Conservation (phyloP, 2,113 vertebrate species). For the human (Homo sapiens) region GRCh38 chr16:87675501-87676000, state of each 20-base stretch:
- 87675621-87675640: not conserved
- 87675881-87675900: not conserved
- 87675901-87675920: not conserved
- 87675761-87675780: not conserved
- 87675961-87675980: not conserved
- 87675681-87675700: not conserved
- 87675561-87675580: not conserved
- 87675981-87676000: not conserved
- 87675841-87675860: not conserved
- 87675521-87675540: not conserved
- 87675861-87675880: not conserved
- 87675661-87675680: not conserved
- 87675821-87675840: not conserved
- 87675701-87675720: not conserved
- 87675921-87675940: not conserved
- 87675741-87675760: not conserved
- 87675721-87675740: rapidly evolving
- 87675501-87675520: not conserved
- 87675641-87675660: not conserved
- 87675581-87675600: not conserved
- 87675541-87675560: not conserved
- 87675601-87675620: no score
- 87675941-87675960: no score
- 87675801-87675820: not conserved
- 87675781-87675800: not conserved